Percentiles rank a stretch among this genome's conserved stretches.
These are phyloP conservation scores for Cyprinodon brontotheroides DNA, from an alignment of 2,113 vertebrate species.

Conservation along the genomic window DNA sequence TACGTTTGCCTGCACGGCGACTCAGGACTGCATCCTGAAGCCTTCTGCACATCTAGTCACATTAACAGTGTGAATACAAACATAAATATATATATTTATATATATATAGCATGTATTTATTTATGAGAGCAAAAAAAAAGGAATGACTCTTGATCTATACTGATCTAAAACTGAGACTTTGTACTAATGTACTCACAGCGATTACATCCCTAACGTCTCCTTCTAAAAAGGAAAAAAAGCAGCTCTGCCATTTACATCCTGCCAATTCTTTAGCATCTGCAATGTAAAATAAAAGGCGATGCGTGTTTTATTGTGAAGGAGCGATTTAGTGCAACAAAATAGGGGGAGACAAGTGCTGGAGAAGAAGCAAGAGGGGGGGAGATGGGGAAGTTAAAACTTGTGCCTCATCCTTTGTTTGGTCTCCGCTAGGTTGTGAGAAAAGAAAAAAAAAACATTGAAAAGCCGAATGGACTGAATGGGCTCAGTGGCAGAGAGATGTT, in stretches of 20 bases:
- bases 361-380: constrained; percentile 18
- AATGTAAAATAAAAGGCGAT: constrained; percentile 13
- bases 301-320: constrained; percentile 51
- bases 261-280: constrained; percentile 54
- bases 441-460: neutral
- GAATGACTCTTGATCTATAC: constrained; percentile 41
- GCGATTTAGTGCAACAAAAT: constrained; percentile 88
- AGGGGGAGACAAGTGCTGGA: constrained; percentile 48
- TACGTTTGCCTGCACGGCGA: constrained; percentile 34
- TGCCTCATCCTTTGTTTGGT: constrained; percentile 76
- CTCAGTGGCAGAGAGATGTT: no score
- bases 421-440: constrained; percentile 1
- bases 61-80: constrained; percentile 52
- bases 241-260: constrained; percentile 7
- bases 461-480: neutral
- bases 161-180: constrained; percentile 42
- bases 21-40: constrained; percentile 38
- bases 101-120: constrained; percentile 38
- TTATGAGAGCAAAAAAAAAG: constrained; percentile 43
- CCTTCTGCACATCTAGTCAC: constrained; percentile 47
- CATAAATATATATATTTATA: constrained; percentile 41
- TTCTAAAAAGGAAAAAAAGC: constrained; percentile 24
- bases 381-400: constrained; percentile 34
- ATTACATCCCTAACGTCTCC: constrained; percentile 47
- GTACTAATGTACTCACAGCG: constrained; percentile 57